A percentile compares a stretch with the other conserved stretches of the same genome.
Conservation (phyloP, 2,113 vertebrate genomes). For the Neodontobutis hainanensis region DNA sequence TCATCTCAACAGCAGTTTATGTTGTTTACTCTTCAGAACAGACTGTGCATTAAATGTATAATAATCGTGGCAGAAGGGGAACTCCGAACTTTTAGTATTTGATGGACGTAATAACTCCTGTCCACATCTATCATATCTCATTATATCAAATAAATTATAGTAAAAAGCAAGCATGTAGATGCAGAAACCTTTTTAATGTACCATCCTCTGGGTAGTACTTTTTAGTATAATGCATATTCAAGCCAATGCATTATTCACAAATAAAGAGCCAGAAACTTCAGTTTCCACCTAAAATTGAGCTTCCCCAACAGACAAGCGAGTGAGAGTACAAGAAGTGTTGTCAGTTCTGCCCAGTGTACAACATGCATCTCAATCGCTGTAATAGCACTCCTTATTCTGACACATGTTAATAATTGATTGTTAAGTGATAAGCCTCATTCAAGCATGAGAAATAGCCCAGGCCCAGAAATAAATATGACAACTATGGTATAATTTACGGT, state of each 20-base stretch:
- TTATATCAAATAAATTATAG: conserved; percentile 44
- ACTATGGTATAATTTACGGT: conserved; percentile 52
- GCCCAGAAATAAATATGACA: conserved; percentile 79
- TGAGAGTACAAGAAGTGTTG: conserved; percentile 72
- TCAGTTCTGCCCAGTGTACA: conserved; percentile 71
- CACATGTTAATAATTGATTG: conserved; percentile 83
- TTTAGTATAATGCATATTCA: conserved; percentile 67
- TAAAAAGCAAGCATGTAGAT: conserved; percentile 46
- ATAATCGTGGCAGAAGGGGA: conserved; percentile 36
- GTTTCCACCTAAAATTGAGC: conserved; percentile 61
- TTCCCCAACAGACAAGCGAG: conserved; percentile 53
- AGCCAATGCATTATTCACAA: conserved; percentile 72
- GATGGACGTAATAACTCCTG: conserved; percentile 22
- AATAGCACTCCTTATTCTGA: conserved; percentile 77
- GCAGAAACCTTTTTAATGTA: conserved; percentile 64
- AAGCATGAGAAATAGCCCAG: conserved; percentile 76
- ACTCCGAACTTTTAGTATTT: conserved; percentile 32
- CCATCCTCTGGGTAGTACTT: conserved; percentile 54
- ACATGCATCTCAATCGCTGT: conserved; percentile 72
- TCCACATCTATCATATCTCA: conserved; percentile 26
- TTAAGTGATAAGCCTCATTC: conserved; percentile 79
- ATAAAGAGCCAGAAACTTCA: conserved; percentile 65
- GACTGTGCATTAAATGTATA: conserved; percentile 28
- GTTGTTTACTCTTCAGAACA: conserved; percentile 38
- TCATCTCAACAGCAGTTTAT: conserved; percentile 22